Percentiles rank a stretch among this genome's conserved stretches.
These are phyloP conservation scores for Synanthedon vespiformis DNA, from an alignment of 2,888 invertebrate species.

Conservation along the genomic window DNA sequence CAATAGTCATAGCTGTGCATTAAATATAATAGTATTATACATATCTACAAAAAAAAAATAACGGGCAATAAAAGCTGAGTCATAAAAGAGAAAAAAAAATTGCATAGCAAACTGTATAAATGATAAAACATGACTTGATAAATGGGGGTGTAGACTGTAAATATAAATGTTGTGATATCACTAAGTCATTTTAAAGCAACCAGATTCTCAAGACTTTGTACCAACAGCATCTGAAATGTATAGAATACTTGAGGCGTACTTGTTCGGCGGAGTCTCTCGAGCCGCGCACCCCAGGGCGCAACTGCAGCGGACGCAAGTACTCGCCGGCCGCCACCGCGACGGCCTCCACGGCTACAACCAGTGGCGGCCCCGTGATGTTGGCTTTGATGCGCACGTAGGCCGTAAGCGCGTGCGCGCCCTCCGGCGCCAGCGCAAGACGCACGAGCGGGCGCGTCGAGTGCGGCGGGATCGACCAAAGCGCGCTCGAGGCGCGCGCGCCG, in stretches of 20 bases:
- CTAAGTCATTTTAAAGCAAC: no score
- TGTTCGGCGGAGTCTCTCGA: slow-evolving; percentile 31
- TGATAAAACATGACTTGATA: no score
- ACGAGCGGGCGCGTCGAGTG: slow-evolving; percentile 89
- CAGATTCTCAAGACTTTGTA: no score
- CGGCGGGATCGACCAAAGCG: slow-evolving; percentile 92
- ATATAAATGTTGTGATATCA: no score
- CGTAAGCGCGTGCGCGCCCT: slow-evolving; percentile 60
- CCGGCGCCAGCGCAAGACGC: slow-evolving; percentile 78
- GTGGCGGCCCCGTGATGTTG: slow-evolving; percentile 40
- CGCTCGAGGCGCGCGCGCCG: slow-evolving; percentile 80
- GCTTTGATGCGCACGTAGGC: slow-evolving; percentile 42
- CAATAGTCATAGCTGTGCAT: no score
- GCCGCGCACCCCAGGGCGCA: slow-evolving; percentile 33
- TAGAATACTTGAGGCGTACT: slow-evolving; percentile 12
- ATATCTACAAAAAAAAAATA: no score
- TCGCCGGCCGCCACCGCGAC: slow-evolving; percentile 28
- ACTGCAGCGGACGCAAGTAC: slow-evolving; percentile 31
- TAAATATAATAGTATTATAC: no score
- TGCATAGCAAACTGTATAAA: no score
- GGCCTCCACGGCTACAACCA: slow-evolving; percentile 55
- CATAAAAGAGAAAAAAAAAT: no score
- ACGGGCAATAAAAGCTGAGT: no score
- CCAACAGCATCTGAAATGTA: no score
- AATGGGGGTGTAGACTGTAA: no score